phyloP scores from a whole-genome alignment of 1,140 invertebrate genomes.

The Drusus annulatus region DNA sequence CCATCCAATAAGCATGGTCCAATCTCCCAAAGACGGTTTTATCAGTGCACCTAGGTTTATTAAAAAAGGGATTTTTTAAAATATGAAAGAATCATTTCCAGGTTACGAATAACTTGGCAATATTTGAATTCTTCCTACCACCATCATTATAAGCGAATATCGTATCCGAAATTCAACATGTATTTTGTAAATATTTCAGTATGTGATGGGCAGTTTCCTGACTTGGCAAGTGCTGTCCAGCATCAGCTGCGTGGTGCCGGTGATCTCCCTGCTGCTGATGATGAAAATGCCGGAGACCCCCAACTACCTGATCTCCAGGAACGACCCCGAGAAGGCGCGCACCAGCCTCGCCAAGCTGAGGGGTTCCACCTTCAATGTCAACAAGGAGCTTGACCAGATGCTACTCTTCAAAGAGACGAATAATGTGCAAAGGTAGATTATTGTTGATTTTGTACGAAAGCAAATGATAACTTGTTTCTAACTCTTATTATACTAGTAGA shows the following conservation, averaged over 20 bases:
- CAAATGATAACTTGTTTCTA: no score
- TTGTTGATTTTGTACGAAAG: no score
- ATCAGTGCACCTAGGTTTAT: no score
- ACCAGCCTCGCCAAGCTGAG: conserved; percentile 75
- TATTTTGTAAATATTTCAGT: conserved; percentile 67
- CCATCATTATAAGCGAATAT: no score
- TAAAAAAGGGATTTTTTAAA: no score
- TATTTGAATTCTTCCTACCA: no score
- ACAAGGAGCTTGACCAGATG: conserved; percentile 76
- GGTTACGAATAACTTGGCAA: no score
- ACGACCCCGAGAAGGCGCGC: conserved; percentile 75
- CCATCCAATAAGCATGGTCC: no score
- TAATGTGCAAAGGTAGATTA: conserved; percentile 71
- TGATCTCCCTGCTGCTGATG: conserved; percentile 73
- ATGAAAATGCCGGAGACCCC: conserved; percentile 81
- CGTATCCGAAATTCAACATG: background rate
- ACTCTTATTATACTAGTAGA: no score
- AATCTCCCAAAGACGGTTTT: no score
- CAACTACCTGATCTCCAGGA: conserved; percentile 77
- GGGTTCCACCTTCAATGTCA: conserved; percentile 75
- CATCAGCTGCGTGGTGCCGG: conserved; percentile 74
- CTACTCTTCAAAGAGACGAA: conserved; percentile 76
- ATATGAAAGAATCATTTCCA: no score
- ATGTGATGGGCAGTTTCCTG: conserved; percentile 74
- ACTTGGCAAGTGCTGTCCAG: conserved; percentile 75